Evolutionary conservation across 23 tunicate genomes (phyloP), one percentile per base, ranked within the genome.

Genomic region (Clavelina lepadiformis): DNA sequence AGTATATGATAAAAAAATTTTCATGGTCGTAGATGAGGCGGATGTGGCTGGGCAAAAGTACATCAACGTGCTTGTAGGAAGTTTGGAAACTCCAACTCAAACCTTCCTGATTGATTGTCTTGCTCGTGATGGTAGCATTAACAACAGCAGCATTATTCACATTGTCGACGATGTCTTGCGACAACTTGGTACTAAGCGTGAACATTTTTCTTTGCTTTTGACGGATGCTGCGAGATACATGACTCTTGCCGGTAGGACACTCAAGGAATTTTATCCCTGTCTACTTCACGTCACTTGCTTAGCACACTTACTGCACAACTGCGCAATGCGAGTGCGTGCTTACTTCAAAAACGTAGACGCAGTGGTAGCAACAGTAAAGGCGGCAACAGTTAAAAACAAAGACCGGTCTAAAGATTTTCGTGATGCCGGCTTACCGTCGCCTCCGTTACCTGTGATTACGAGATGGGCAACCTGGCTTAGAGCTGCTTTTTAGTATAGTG

Each of bases 141-240:
- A 28, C 47, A 57, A 13, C 28, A 46, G 35, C 28, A 66, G 72
- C 72, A 66, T 66, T 66, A 5, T 63, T 21, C 57, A 66, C 72
- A 66, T 36, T 66, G 72, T 66, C 56, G 72, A 46, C 34, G 72
- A 66, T 44, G 34, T 66, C 33, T 45, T 66, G 72, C 72, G 72
- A 45, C 72, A 66, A 66, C 56, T 66, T 66, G 57, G 35, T n/a
- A 66, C 72, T 25, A 46, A 66, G 35, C 57, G 72, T 20, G 19
- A 66, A 66, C 33, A 66, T 26, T 66, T 66, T 66, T 56, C 56
- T 31, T 46, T 66, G 35, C 72, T 66, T 28, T 66, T 23, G 26
- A 46, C 72, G 26, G 72, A 66, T 66, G 72, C 57, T 66, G 72
- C 72, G 30, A 51, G 51, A 24, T 46, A 66, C 35, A 66, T 46